Percentiles rank a stretch among this genome's conserved stretches.
These are phyloP conservation scores for Nematostella vectensis DNA, from an alignment of 92 coral and sea anemone genomes.

Conservation along the genomic window DNA sequence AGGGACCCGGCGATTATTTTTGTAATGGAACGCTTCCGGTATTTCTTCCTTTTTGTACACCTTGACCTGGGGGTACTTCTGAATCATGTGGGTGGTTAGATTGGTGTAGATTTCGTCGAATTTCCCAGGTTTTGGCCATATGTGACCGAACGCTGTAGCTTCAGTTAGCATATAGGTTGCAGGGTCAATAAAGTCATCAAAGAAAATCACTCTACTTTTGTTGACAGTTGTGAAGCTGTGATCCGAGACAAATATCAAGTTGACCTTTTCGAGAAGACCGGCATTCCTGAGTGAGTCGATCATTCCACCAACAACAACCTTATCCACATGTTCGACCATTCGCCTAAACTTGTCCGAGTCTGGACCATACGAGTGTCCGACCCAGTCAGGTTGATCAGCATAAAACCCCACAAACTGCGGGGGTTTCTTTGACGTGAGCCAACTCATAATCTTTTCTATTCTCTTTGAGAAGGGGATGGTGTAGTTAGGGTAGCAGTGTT, in stretches of 20 bases:
- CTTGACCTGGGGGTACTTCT: slow-evolving; percentile 16
- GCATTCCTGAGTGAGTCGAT: slow-evolving; percentile 28
- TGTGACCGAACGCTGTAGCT: slow-evolving; percentile 12
- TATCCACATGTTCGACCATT: slow-evolving; percentile 40
- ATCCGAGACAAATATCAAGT: slow-evolving; percentile 59
- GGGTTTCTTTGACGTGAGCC: slow-evolving; percentile 46
- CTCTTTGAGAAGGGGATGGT: slow-evolving; percentile 27
- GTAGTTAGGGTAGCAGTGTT: slow-evolving; percentile 41
- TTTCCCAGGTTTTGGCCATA: slow-evolving; percentile 50
- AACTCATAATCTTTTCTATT: slow-evolving; percentile 31
- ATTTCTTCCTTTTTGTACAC: slow-evolving; percentile 64
- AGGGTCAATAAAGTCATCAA: slow-evolving; percentile 25
- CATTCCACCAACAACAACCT: slow-evolving; percentile 47
- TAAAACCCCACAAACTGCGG: slow-evolving; percentile 49
- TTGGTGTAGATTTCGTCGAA: slow-evolving; percentile 34
- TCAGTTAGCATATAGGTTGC: slow-evolving; percentile 22
- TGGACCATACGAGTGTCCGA: slow-evolving; percentile 41
- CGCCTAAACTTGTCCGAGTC: slow-evolving; percentile 23
- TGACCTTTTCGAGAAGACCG: slow-evolving; percentile 40
- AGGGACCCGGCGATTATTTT: slow-evolving; percentile 64
- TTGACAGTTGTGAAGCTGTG: slow-evolving; percentile 54
- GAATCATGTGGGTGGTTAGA: slow-evolving; percentile 11
- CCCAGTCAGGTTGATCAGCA: slow-evolving; percentile 59
- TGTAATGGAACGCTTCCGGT: slow-evolving; percentile 50
- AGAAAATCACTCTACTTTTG: slow-evolving; percentile 10